Evolutionary conservation across 2,113 vertebrate species (phyloP).

Genomic region (Cynoglossus semilaevis): DNA sequence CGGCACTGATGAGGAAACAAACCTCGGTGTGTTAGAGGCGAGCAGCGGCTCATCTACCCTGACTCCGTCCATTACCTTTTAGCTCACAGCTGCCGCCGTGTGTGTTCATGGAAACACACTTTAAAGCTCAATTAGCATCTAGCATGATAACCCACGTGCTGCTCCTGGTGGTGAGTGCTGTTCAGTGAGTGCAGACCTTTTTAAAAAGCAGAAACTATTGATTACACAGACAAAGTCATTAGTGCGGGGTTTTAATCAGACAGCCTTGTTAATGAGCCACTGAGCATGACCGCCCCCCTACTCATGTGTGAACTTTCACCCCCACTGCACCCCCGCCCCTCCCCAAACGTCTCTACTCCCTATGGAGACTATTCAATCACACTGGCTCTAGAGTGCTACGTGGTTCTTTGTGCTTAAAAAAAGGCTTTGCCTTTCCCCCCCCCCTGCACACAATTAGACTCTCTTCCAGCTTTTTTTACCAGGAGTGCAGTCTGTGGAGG

Average conservation of each 20-base stretch:
- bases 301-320: conserved; percentile 51
- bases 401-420: conserved; percentile 65
- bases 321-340: background rate
- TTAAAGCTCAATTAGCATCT: conserved; percentile 53
- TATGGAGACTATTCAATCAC: conserved; percentile 69
- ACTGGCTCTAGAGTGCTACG: conserved; percentile 58
- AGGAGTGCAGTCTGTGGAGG: conserved; percentile 28
- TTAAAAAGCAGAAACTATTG: conserved; percentile 72
- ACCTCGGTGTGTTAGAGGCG: conserved; percentile 19
- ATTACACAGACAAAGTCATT: conserved; percentile 74
- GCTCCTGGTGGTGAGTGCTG: conserved; percentile 39
- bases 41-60: conserved; percentile 26
- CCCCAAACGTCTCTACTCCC: conserved; percentile 33
- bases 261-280: conserved; percentile 71
- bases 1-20: conserved; percentile 5
- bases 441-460: conserved; percentile 70
- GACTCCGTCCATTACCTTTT: conserved; percentile 48
- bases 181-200: conserved; percentile 56
- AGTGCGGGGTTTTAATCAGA: conserved; percentile 71
- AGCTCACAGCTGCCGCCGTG: conserved; percentile 22
- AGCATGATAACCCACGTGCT: conserved; percentile 27
- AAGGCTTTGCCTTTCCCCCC: conserved; percentile 66
- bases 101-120: conserved; percentile 35
- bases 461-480: conserved; percentile 54
- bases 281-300: conserved; percentile 59